A percentile compares a stretch with the other conserved stretches of the same genome.
phyloP scores from a whole-genome alignment of 1,140 invertebrate genomes.

The Sarcophaga bullata region DNA sequence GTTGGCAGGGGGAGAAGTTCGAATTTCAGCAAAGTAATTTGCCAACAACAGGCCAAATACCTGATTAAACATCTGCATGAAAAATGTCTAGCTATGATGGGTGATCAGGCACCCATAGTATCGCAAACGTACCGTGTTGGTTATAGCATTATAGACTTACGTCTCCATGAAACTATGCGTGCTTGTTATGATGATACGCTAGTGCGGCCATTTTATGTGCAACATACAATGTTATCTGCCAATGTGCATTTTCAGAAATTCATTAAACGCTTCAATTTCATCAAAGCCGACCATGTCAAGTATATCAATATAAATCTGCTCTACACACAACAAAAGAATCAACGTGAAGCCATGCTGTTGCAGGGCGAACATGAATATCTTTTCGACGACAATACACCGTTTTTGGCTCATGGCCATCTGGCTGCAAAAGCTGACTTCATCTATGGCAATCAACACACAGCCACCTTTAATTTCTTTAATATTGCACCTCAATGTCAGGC shows the following conservation, averaged over 20 bases:
- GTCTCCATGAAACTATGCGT: conserved; percentile 55
- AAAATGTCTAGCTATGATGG: conserved; percentile 26
- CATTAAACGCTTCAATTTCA: conserved; percentile 56
- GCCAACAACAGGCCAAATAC: conserved; percentile 47
- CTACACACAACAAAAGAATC: conserved; percentile 51
- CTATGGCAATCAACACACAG: conserved; percentile 71
- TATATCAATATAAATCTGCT: conserved; percentile 52
- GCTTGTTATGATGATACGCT: conserved; percentile 52
- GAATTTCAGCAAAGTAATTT: conserved; percentile 53
- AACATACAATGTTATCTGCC: conserved; percentile 50
- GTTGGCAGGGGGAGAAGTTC: conserved; percentile 48
- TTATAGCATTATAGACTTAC: conserved; percentile 47
- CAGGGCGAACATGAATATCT: conserved; percentile 43
- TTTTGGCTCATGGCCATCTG: conserved; percentile 70
- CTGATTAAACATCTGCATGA: conserved; percentile 46
- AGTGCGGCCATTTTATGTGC: conserved; percentile 53
- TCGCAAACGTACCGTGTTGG: conserved; percentile 55
- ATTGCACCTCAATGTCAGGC: conserved; percentile 73
- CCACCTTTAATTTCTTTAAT: conserved; percentile 75
- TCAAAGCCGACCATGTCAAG: conserved; percentile 51
- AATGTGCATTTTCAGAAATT: conserved; percentile 52
- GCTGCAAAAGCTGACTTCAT: conserved; percentile 74
- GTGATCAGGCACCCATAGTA: conserved; percentile 45
- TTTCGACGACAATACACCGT: conserved; percentile 50
- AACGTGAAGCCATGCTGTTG: conserved; percentile 44